Base-by-base conservation (phyloP, 2,113 vertebrate species). In the Apus apus region DNA sequence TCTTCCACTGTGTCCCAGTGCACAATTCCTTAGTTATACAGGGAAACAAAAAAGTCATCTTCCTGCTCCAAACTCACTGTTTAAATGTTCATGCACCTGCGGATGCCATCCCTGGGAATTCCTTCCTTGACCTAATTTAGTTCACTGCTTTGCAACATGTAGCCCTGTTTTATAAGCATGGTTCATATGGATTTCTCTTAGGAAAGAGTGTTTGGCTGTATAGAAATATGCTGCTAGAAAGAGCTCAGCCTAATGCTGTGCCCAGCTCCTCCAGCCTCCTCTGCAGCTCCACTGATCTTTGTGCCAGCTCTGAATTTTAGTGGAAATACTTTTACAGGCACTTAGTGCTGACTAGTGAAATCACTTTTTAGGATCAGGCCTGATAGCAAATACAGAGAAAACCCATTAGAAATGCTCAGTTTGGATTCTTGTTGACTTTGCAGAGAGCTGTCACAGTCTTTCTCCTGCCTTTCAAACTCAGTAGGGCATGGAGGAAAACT, bases 361-460 rank as follows among this genome's bases (percentile, higher is more conserved):
- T 65, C 54, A n/a, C 43, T 73, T 85, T 43, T 45, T 61, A 81
- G n/a, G 32, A 88, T 83, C 45, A 48, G 62, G 36, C 25, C 85
- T 89, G 74, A 87, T 51, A 61, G 54, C 13, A 57, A 89, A 80
- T 74, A 82, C 43, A 60, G 71, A 60, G 50, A 78, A 94, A 93
- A 87, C 8, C 38, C 62, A 64, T 71, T 75, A 78, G 91, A 65
- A 91, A 65, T 36, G 70, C 26, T 87, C 43, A 11, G 45, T 5
- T 85, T 80, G 87, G 68, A 87, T 45, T 85, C 66, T 43, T 0
- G 2, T 45, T 66, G 74, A 81, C 30, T 94, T 66, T 56, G 36
- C 46, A 86, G 46, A 68, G 76, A 70, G 65, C 30, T 92, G 68
- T 38, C 79, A 65, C 40, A 43, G 29, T 58, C 46, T 40, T 86